Evolutionary conservation across 2,797 vertebrate genomes (phyloP), one percentile per base, ranked within the genome.

Genomic region (Enoplosus armatus): DNA sequence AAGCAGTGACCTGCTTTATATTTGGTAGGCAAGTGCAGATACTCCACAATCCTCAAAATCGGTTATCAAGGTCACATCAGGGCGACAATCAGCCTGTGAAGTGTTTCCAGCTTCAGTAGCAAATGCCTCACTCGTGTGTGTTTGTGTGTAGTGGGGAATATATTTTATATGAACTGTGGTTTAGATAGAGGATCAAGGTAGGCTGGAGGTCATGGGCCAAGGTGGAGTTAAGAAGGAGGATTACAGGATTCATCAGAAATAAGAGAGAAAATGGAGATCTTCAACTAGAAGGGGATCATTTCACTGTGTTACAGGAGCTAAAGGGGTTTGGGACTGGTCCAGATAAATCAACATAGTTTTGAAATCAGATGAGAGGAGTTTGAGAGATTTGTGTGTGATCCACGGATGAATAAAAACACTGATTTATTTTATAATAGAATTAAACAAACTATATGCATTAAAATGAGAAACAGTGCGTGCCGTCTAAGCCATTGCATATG

Each of bases 131-230:
- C 18, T 61, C 2, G 20, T 29, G n/a, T 29, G 39, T 39, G 12
- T 53, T 31, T 64, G 66, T 72, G 59, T 58, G 56, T 31, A 11
- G 22, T 22, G 12, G 31, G 12, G 24, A 51, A 45, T 43, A 26
- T 35, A 9, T 10, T 16, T 3, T 27, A 56, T 26, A 35, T 39
- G 35, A 81, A 47, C 8, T 1, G 24, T 41, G 55, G 16, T 45
- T 78, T 47, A 41, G 37, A 54, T 43, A 24, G 41, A 43, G 45
- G 31, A 55, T 59, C 11, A 7, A 29, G 16, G 53, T 5, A 20
- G 14, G 22, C 16, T 54, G 51, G 14, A 81, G 65, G 39, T 83
- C 68, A 77, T 15, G 33, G 39, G 20, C 15, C 50, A 37, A 43
- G 18, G 29, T 35, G 47, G 53, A 45, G 41, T 10, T 61, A 37